These are phyloP conservation scores for Heliconius cydno DNA, from an alignment of 2,888 invertebrate genomes.

Conservation along the genomic window DNA sequence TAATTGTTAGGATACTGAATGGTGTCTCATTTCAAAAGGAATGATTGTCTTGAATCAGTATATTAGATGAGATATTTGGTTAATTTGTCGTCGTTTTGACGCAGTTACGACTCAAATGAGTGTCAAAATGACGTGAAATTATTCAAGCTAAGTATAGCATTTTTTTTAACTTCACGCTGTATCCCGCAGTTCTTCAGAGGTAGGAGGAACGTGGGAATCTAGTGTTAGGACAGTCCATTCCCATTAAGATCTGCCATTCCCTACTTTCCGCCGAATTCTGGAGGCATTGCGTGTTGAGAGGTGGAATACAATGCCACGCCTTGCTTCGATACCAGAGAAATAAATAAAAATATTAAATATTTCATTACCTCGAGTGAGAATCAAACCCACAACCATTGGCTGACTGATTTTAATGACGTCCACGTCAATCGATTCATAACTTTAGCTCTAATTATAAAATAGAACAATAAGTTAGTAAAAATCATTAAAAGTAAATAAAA, in stretches of 20 bases:
- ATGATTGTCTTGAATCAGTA: neutral
- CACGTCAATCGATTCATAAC: too few relatives aligned
- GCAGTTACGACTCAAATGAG: neutral
- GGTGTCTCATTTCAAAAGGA: conserved; percentile 9
- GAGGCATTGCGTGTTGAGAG: neutral
- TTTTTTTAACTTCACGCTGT: neutral
- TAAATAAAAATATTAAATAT: neutral
- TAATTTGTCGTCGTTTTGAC: neutral
- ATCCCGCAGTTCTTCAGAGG: neutral
- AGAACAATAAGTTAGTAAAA: neutral
- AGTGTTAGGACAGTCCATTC: neutral
- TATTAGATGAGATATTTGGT: neutral
- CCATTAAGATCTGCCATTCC: neutral
- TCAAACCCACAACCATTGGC: neutral
- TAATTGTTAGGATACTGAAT: conserved; percentile 12
- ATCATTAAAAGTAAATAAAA: neutral
- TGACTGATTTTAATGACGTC: too few relatives aligned
- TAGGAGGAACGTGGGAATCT: neutral
- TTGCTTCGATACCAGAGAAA: neutral
- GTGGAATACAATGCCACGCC: neutral
- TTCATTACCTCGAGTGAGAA: neutral
- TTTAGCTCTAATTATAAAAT: neutral
- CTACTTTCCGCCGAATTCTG: neutral
- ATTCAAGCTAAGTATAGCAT: neutral
- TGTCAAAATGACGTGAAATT: neutral